Evolutionary conservation across 2,797 vertebrate genomes (phyloP).

Genomic region (Falco rusticolus): DNA sequence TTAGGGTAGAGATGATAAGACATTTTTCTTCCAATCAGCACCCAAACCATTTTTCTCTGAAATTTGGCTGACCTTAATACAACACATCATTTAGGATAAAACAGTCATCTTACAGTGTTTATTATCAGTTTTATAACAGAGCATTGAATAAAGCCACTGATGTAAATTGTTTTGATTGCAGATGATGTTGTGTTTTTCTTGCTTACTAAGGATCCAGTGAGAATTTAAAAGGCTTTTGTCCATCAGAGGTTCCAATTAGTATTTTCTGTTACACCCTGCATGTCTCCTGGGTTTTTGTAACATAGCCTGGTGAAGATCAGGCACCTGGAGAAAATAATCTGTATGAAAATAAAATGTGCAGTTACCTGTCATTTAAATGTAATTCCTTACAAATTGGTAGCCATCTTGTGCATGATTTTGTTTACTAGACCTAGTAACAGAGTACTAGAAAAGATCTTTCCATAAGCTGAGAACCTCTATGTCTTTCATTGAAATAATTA

Average conservation of each 20-base stretch:
- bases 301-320: background rate
- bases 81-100: background rate
- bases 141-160: background rate
- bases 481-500: background rate
- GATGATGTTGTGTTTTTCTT: background rate
- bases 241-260: background rate
- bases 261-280: background rate
- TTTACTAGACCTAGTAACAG: background rate
- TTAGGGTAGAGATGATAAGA: background rate
- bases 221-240: background rate
- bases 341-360: background rate
- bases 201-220: background rate
- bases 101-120: background rate
- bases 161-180: background rate
- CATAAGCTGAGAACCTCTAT: background rate
- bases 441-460: background rate
- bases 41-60: background rate
- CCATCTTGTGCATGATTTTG: background rate
- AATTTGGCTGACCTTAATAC: background rate
- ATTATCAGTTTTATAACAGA: background rate
- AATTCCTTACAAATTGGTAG: background rate
- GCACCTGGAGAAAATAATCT: background rate
- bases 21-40: background rate
- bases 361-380: background rate
- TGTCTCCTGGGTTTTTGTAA: slow-evolving; percentile 5